Evolutionary conservation across 1,140 invertebrate genomes (phyloP), one percentile per base, ranked within the genome.

Genomic region (Neodiprion pinetum): DNA sequence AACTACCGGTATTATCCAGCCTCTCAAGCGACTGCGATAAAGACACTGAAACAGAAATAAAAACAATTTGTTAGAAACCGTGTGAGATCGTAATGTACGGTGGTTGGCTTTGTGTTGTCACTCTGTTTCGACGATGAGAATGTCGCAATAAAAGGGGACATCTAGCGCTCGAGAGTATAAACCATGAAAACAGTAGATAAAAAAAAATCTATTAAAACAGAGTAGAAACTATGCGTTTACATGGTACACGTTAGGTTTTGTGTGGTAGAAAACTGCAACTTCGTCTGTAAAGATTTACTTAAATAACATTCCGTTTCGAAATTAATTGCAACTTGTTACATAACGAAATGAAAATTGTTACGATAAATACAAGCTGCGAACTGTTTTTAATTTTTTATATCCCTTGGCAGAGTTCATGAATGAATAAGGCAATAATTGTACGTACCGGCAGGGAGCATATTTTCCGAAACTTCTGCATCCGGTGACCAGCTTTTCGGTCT

Each of bases 401-500:
- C n/a, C n/a, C 2, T 61, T 61, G 28, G 28, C 28, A 40, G 2
- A 40, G 1, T 40, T 40, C 28, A 40, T 23, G n/a, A 17, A 71
- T 14, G 12, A 40, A 7, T 3, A 48, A 40, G 49, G 53, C 21
- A 9, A 28, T 0, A 74, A 48, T 72, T 40, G 28, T 74, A 77
- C 67, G 66, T 50, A 85, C 84, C 83, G 72, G 91, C 89, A 40
- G 91, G 90, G 76, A 90, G 85, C 79, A 92, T 88, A 79, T 90
- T 90, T 21, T 90, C 89, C n/a, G 90, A 89, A 17, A 91, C 86
- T 79, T 90, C 88, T 10, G 92, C 91, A 80, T 95, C 94, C 0
- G 95, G 95, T 10, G 94, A 95, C 95, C 95, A 96, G 61, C 94
- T 95, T 75, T 95, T 94, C 23, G 95, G 95, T 67, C 95, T 87